These are phyloP conservation scores for Torymus aiolomorphi DNA, from an alignment of 2,888 invertebrate genomes.

Conservation along the genomic window DNA sequence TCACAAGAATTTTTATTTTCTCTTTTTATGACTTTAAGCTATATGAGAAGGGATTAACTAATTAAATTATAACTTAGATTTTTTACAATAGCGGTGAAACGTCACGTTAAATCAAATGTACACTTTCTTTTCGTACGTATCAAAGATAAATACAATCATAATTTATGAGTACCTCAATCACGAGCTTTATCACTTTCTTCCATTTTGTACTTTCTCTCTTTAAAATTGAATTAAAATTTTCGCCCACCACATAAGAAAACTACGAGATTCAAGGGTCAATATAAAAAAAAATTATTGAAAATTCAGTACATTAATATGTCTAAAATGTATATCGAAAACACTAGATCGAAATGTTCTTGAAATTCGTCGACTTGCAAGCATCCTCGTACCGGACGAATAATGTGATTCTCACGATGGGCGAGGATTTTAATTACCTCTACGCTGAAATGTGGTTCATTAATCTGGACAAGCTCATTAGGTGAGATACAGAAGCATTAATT, in stretches of 20 bases:
- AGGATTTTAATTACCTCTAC: conserved; percentile 91
- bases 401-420: conserved; percentile 92
- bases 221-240: not conserved
- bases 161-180: too few relatives aligned
- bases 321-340: too few relatives aligned
- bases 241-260: not conserved
- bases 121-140: too few relatives aligned
- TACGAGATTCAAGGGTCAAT: not conserved
- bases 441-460: conserved; percentile 89
- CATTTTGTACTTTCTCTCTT: not conserved
- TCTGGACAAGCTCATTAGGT: conserved; percentile 90
- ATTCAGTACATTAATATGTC: too few relatives aligned
- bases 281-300: not conserved
- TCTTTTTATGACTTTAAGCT: too few relatives aligned
- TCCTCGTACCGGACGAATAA: conserved; percentile 83
- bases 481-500: not conserved
- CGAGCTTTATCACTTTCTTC: too few relatives aligned
- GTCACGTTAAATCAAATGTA: too few relatives aligned
- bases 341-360: conserved; percentile 76
- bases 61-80: too few relatives aligned
- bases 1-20: too few relatives aligned
- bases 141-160: too few relatives aligned
- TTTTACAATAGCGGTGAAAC: too few relatives aligned
- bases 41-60: too few relatives aligned
- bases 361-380: conserved; percentile 79